Evolutionary conservation across 1,140 invertebrate genomes (phyloP).

Genomic region (Choristoneura fumiferana): DNA sequence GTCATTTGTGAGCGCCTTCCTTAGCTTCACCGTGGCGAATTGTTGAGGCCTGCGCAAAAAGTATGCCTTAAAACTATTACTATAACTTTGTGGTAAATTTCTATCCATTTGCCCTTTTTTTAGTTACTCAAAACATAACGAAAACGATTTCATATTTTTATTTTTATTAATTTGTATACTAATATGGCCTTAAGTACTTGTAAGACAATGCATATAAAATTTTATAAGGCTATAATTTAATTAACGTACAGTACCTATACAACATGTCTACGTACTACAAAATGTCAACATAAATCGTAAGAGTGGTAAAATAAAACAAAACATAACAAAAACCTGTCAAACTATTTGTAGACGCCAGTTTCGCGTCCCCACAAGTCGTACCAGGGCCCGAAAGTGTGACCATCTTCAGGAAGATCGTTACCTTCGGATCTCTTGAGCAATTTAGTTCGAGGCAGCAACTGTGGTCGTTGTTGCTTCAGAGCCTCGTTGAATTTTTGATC

Average conservation of each 20-base stretch:
- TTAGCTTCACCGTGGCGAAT: constrained; percentile 91
- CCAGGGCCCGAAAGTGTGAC: constrained; percentile 90
- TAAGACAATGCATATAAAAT: not conserved
- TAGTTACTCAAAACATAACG: not conserved
- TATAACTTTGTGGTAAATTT: constrained; percentile 9
- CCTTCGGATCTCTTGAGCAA: constrained; percentile 77
- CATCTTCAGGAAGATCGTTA: constrained; percentile 79
- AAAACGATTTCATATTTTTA: not conserved
- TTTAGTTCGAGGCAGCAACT: constrained; percentile 85
- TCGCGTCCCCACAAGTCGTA: constrained; percentile 89
- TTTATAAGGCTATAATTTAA: constrained; percentile 3
- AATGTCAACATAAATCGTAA: constrained; percentile 27
- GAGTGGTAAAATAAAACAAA: constrained; percentile 22
- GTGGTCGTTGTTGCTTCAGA: constrained; percentile 78
- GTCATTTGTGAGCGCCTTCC: constrained; percentile 92
- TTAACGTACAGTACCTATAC: not conserved
- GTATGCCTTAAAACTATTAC: constrained; percentile 22
- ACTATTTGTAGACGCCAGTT: constrained; percentile 70
- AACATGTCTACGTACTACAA: constrained; percentile 24
- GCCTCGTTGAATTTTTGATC: constrained; percentile 82
- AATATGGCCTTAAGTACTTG: constrained; percentile 12
- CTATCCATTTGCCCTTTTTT: not conserved
- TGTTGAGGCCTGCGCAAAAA: constrained; percentile 85
- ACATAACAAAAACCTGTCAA: constrained; percentile 37
- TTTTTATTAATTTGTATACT: constrained; percentile 10